Conservation (phyloP, 2,888 invertebrate species). For the Cantharis nigra region DNA sequence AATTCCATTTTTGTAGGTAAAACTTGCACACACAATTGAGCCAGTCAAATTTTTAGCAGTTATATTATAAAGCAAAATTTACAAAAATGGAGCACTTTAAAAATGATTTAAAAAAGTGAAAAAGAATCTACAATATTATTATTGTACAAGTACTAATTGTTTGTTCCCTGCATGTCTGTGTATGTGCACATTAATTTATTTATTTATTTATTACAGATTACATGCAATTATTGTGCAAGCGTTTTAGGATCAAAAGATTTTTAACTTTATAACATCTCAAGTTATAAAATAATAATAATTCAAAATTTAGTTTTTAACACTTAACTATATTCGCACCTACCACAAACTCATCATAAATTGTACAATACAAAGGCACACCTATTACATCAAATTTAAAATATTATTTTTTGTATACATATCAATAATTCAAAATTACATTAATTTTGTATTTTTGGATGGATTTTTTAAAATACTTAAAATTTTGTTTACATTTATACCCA, state of each 20-base stretch:
- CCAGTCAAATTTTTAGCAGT: background rate
- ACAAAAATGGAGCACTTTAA: background rate
- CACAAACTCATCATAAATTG: slow-evolving; percentile 17
- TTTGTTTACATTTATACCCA: background rate
- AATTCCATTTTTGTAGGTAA: background rate
- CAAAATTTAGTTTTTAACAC: background rate
- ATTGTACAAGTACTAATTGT: background rate
- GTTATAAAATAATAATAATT: background rate
- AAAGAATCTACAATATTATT: background rate
- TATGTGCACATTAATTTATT: background rate
- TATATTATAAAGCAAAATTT: background rate
- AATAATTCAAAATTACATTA: slow-evolving; percentile 16
- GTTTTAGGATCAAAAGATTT: background rate
- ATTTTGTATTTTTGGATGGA: slow-evolving; percentile 7
- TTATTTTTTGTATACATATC: slow-evolving; percentile 25
- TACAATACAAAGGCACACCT: slow-evolving; percentile 56
- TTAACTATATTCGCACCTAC: slow-evolving; percentile 1
- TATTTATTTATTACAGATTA: background rate
- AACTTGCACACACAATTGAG: background rate
- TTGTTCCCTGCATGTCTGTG: slow-evolving; percentile 1
- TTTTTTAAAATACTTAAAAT: background rate
- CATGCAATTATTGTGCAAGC: background rate
- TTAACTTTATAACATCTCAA: background rate
- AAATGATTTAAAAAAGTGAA: background rate
- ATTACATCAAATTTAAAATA: slow-evolving; percentile 45